Conservation (phyloP, 2,113 vertebrate species). For the Bubalus kerabau region DNA sequence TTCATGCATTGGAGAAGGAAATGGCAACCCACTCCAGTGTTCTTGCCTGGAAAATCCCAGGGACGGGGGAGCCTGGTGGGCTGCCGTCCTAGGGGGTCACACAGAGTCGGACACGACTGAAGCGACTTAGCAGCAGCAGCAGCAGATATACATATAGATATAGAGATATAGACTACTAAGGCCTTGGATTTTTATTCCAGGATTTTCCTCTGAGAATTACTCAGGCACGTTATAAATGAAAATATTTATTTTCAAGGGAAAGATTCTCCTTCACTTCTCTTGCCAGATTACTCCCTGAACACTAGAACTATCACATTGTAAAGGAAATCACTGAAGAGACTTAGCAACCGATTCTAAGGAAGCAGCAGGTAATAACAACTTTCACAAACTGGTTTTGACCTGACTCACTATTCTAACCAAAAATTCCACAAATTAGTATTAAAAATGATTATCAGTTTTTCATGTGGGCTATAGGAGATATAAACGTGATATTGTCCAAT, state of each 20-base stretch:
- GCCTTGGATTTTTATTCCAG: not conserved
- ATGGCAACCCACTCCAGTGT: too few species aligned
- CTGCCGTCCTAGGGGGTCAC: too few species aligned
- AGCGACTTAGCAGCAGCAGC: too few species aligned
- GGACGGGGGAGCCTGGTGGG: too few species aligned
- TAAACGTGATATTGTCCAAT: not conserved
- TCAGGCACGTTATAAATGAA: not conserved
- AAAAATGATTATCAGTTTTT: not conserved
- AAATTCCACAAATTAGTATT: not conserved
- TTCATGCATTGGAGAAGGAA: too few species aligned
- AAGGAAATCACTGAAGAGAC: not conserved
- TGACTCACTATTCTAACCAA: not conserved
- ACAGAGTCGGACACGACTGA: too few species aligned
- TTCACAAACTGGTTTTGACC: not conserved
- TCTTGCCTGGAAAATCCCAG: too few species aligned
- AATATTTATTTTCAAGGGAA: constrained; percentile 13
- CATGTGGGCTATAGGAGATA: not conserved
- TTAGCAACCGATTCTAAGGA: not conserved
- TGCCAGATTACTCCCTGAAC: not conserved
- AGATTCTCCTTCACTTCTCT: not conserved
- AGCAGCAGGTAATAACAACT: not conserved
- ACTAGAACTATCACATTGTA: not conserved
- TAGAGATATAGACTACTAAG: not conserved
- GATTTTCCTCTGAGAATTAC: not conserved
- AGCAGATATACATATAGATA: not conserved